Conservation (phyloP, 2,888 invertebrate genomes). For the Caenorhabditis sp. region DNA sequence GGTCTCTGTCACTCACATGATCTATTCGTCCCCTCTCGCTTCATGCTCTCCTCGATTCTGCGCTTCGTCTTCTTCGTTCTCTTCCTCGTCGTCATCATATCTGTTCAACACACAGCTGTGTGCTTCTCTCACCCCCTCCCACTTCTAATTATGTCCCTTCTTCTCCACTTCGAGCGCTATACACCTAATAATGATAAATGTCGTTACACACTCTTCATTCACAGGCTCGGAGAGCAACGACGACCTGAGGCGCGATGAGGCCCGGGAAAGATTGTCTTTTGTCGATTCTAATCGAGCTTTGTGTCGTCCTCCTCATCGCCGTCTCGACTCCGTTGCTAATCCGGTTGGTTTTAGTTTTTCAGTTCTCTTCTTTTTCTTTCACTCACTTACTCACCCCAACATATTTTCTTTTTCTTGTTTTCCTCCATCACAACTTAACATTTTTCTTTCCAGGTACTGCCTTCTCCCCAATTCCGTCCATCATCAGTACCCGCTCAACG, state of each 20-base stretch:
- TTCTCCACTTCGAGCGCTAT: slow-evolving; percentile 5
- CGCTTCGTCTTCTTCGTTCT: slow-evolving; percentile 2
- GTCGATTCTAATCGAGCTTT: slow-evolving; percentile 49
- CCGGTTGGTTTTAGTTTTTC: slow-evolving; percentile 55
- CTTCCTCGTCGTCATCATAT: slow-evolving; percentile 14
- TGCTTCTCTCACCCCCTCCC: slow-evolving; percentile 24
- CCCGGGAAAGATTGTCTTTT: slow-evolving; percentile 50
- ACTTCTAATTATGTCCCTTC: slow-evolving; percentile 49
- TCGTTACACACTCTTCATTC: slow-evolving; percentile 36
- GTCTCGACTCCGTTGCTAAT: slow-evolving; percentile 43
- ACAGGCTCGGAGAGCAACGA: slow-evolving; percentile 40
- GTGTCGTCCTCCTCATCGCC: slow-evolving; percentile 38
- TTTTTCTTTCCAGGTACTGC: slow-evolving; percentile 51
- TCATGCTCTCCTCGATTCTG: slow-evolving; percentile 38
- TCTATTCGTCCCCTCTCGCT: slow-evolving; percentile 29
- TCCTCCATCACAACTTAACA: background rate
- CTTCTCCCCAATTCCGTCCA: slow-evolving; percentile 69
- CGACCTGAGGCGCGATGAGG: slow-evolving; percentile 27
- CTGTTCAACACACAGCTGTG: slow-evolving; percentile 11
- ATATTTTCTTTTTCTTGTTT: background rate
- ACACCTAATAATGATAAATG: slow-evolving; percentile 14
- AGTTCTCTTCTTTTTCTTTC: background rate
- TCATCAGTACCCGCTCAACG: slow-evolving; percentile 74
- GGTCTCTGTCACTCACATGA: slow-evolving; percentile 46
- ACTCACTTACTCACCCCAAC: slow-evolving; percentile 6